phyloP scores from a whole-genome alignment of 2,113 vertebrate genomes.

The Sylvietta virens region DNA sequence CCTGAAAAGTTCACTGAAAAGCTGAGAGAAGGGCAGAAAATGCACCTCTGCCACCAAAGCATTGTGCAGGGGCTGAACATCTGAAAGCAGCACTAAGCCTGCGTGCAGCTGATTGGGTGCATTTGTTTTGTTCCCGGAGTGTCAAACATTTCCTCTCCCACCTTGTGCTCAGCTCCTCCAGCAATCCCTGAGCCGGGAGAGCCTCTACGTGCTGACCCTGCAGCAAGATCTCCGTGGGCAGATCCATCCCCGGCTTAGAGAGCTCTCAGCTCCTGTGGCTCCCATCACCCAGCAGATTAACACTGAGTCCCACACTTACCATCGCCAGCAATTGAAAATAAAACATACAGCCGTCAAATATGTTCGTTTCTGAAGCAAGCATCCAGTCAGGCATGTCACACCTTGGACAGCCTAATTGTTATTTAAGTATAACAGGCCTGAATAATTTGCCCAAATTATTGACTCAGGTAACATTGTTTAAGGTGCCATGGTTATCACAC shows the following conservation, averaged over 20 bases:
- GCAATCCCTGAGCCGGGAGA: background rate
- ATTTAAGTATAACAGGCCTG: background rate
- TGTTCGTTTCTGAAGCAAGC: background rate
- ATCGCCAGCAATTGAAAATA: background rate
- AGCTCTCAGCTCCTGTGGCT: background rate
- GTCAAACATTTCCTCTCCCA: background rate
- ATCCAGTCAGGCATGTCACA: rapidly evolving
- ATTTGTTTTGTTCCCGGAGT: background rate
- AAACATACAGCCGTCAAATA: rapidly evolving
- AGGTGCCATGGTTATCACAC: background rate
- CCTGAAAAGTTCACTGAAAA: background rate
- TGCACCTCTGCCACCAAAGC: background rate
- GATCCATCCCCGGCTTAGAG: background rate
- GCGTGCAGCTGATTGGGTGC: background rate
- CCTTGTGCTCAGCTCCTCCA: background rate
- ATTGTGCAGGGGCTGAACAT: background rate
- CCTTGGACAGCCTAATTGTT: background rate
- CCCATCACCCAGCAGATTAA: background rate
- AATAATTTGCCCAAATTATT: background rate
- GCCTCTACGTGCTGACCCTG: background rate
- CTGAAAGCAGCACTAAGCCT: background rate
- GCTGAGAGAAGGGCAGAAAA: background rate
- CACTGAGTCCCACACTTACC: background rate
- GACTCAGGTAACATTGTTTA: background rate
- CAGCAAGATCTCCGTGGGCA: background rate